These are phyloP conservation scores for Zoanthus sociatus DNA, from an alignment of 92 coral and sea anemone genomes.

Conservation along the genomic window DNA sequence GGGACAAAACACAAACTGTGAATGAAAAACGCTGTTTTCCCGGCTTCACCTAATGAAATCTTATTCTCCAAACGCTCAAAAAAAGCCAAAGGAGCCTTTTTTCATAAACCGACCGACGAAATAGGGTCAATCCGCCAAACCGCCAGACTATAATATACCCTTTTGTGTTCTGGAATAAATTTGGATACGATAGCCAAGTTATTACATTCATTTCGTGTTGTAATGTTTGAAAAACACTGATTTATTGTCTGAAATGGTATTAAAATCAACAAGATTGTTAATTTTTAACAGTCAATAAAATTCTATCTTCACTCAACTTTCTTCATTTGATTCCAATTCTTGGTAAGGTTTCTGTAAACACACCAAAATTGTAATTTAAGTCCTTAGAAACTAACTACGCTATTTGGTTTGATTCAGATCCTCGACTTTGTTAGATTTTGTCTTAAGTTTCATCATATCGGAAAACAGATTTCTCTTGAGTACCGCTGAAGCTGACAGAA, in stretches of 20 bases:
- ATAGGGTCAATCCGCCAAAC: neutral
- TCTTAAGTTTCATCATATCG: slow-evolving; percentile 72
- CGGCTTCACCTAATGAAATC: neutral
- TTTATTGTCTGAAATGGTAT: too few relatives aligned
- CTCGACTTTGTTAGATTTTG: slow-evolving; percentile 37
- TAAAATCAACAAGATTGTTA: too few relatives aligned
- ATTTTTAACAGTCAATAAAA: too few relatives aligned
- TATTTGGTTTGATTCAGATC: slow-evolving; percentile 7
- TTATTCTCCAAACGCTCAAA: neutral
- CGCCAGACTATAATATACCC: neutral
- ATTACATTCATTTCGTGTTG: too few relatives aligned
- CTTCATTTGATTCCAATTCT: too few relatives aligned
- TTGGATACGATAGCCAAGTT: too few relatives aligned
- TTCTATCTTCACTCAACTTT: too few relatives aligned
- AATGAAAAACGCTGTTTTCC: neutral
- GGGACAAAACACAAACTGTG: neutral
- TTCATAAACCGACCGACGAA: neutral
- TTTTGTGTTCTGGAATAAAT: neutral
- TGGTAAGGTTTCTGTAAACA: too few relatives aligned
- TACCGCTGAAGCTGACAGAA: slow-evolving; percentile 81
- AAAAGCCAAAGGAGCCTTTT: neutral
- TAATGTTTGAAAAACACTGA: too few relatives aligned
- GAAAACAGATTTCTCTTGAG: slow-evolving; percentile 75
- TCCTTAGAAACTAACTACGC: too few relatives aligned
- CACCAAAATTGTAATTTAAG: too few relatives aligned